A percentile compares a stretch with the other conserved stretches of the same genome.
Evolutionary conservation across 2,888 invertebrate species (phyloP).

Genomic region (Drosophila acutilabella): DNA sequence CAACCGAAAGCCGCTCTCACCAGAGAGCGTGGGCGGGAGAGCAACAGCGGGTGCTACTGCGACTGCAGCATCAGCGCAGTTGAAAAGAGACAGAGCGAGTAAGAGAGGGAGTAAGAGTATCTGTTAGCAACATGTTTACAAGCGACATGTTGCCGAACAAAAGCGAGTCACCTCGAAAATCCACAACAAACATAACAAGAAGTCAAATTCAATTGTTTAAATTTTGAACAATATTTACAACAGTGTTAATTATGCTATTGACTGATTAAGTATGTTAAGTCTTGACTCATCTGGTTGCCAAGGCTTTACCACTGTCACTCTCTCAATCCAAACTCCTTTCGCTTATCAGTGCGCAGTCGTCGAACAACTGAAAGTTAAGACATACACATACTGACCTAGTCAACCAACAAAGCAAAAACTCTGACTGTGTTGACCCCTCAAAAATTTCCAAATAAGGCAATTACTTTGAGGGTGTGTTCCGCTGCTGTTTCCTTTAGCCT

Average conservation of each 20-base stretch:
- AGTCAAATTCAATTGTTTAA: slow-evolving; percentile 7
- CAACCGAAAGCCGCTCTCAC: slow-evolving; percentile 41
- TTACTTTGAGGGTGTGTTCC: slow-evolving; percentile 6
- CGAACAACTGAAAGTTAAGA: slow-evolving; percentile 19
- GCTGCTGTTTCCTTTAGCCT: neutral
- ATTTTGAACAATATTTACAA: neutral
- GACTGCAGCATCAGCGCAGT: slow-evolving; percentile 45
- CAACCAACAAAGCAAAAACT: slow-evolving; percentile 55
- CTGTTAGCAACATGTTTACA: slow-evolving; percentile 39
- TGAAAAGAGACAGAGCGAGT: slow-evolving; percentile 3
- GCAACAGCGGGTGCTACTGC: slow-evolving; percentile 3
- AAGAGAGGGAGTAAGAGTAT: neutral
- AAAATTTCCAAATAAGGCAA: slow-evolving; percentile 64
- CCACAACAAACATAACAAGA: neutral
- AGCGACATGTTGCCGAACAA: slow-evolving; percentile 3
- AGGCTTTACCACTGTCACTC: slow-evolving; percentile 5
- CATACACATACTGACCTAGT: slow-evolving; percentile 75
- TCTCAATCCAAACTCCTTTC: neutral
- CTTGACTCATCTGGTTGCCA: slow-evolving; percentile 24
- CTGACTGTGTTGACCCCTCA: slow-evolving; percentile 38
- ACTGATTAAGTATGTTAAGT: neutral
- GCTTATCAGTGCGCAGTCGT: slow-evolving; percentile 57
- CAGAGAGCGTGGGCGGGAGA: slow-evolving; percentile 44
- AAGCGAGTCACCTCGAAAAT: neutral
- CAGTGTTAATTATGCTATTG: slow-evolving; percentile 2